phyloP scores from a whole-genome alignment of 2,888 invertebrate species.

The Lobophora halterata region DNA sequence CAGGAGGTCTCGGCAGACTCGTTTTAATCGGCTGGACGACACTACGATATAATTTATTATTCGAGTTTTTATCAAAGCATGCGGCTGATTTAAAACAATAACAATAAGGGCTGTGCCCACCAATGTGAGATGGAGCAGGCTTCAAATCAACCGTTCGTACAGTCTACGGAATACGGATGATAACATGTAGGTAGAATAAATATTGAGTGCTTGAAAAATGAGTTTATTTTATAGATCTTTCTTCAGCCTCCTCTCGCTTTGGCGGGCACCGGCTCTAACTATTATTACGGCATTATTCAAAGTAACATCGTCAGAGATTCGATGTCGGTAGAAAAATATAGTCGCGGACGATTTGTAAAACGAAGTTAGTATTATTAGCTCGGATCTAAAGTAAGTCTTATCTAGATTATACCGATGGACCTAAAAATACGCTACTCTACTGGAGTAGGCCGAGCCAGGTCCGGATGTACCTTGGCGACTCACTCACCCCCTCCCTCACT shows the following conservation, averaged over 20 bases:
- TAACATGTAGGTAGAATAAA: no score
- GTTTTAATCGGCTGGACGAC: slow-evolving; percentile 5
- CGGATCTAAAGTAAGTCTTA: slow-evolving; percentile 54
- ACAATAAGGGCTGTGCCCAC: no score
- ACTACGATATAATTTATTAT: slow-evolving; percentile 3
- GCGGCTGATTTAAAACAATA: slow-evolving; percentile 10
- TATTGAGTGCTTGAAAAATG: no score
- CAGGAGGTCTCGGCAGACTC: slow-evolving; percentile 3
- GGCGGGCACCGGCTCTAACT: slow-evolving; percentile 5
- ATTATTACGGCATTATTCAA: slow-evolving; percentile 38
- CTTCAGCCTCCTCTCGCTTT: no score
- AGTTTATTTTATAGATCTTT: no score
- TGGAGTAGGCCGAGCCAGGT: no score
- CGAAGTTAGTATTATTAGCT: slow-evolving; percentile 51
- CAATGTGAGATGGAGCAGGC: no score
- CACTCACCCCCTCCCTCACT: no score
- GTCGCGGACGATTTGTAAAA: slow-evolving; percentile 49
- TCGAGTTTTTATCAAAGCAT: slow-evolving; percentile 1
- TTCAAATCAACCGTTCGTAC: no score
- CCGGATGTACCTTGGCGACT: no score
- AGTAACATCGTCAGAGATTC: slow-evolving; percentile 45
- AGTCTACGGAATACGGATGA: no score
- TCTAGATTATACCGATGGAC: slow-evolving; percentile 48
- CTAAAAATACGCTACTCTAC: slow-evolving; percentile 44
- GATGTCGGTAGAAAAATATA: slow-evolving; percentile 66